These are phyloP conservation scores for Tachina grossa DNA, from an alignment of 2,888 invertebrate genomes.

Conservation along the genomic window DNA sequence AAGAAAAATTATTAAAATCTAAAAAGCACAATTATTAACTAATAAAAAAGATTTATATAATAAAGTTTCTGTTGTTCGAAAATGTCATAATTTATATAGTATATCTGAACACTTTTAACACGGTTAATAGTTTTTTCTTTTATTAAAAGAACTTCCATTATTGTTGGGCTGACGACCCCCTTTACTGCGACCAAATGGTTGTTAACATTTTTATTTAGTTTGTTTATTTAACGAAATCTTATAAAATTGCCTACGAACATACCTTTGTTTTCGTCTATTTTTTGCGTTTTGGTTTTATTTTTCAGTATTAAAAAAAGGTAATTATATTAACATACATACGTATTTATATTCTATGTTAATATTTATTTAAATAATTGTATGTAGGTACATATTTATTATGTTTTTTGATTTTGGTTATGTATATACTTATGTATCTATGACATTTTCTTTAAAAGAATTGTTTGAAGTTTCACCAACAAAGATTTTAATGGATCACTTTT, in stretches of 20 bases:
- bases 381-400: neutral
- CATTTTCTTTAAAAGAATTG: neutral
- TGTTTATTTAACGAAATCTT: conserved; percentile 5
- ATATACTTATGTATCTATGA: no score
- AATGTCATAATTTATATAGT: neutral
- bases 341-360: neutral
- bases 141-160: neutral
- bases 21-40: neutral
- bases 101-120: neutral
- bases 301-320: conserved; percentile 46
- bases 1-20: neutral
- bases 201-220: neutral
- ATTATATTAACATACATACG: neutral
- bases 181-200: neutral
- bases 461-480: neutral
- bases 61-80: neutral
- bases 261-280: neutral
- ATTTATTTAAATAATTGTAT: neutral
- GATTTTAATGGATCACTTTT: neutral
- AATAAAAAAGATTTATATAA: neutral
- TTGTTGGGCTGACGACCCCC: conserved; percentile 17
- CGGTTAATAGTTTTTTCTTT: neutral
- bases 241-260: neutral
- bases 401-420: no score
- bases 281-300: conserved; percentile 15